Conservation (phyloP, 2,888 invertebrate species). For the Sycophila texana region DNA sequence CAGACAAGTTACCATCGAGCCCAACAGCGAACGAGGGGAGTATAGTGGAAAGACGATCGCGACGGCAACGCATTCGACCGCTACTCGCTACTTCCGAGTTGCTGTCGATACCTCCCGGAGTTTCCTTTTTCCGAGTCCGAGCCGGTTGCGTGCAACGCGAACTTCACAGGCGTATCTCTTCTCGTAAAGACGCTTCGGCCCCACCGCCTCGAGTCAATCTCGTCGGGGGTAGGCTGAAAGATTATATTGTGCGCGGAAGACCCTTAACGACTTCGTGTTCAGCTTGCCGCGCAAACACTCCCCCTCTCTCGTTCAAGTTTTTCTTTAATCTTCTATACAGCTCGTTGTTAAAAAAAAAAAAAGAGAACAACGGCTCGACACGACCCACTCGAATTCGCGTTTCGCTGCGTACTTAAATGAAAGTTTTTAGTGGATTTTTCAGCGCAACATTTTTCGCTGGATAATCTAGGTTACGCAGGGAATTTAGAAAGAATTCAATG, state of each 20-base stretch:
- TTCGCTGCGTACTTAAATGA: too few relatives aligned
- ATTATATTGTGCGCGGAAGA: background rate
- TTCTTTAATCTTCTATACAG: background rate
- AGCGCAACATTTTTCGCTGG: too few relatives aligned
- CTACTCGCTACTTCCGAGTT: background rate
- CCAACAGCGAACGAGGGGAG: background rate
- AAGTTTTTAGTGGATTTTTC: too few relatives aligned
- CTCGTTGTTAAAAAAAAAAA: too few relatives aligned
- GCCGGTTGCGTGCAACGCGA: background rate
- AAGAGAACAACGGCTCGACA: too few relatives aligned
- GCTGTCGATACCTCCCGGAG: background rate
- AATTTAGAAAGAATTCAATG: too few relatives aligned
- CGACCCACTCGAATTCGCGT: too few relatives aligned
- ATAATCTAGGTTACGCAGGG: too few relatives aligned
- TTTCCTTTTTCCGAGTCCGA: conserved; percentile 24
- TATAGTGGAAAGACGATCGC: background rate
- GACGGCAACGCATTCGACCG: background rate
- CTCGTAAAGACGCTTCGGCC: conserved; percentile 6
- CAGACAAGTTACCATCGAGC: too few relatives aligned
- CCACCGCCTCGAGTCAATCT: background rate
- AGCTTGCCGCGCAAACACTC: background rate
- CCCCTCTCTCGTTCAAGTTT: background rate
- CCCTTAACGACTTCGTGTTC: background rate
- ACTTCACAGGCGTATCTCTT: conserved; percentile 27
- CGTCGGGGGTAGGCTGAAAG: background rate